Base-by-base conservation (phyloP, 2,888 invertebrate species). In the Junonia oenone region DNA sequence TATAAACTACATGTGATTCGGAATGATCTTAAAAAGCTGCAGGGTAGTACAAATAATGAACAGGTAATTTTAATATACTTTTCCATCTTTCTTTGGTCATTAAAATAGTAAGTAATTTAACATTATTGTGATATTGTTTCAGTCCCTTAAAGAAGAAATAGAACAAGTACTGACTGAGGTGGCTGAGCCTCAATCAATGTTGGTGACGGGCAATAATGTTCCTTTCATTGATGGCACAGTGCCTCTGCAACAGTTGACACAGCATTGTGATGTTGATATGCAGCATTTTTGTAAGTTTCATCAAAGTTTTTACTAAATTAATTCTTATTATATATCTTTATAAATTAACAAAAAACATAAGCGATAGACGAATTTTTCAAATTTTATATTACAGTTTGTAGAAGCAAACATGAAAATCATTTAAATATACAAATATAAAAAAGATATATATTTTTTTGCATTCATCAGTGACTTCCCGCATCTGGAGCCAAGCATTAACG, bases 401-500 rank as follows among this genome's bases (percentile, higher is more conserved):
- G n/a, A n/a, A n/a, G n/a, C n/a, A n/a, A n/a, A n/a, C n/a, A n/a
- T n/a, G n/a, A n/a, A n/a, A n/a, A n/a, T n/a, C n/a, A n/a, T n/a
- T n/a, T n/a, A n/a, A n/a, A n/a, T n/a, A n/a, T n/a, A n/a, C n/a
- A n/a, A n/a, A n/a, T n/a, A n/a, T n/a, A n/a, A n/a, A n/a, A n/a
- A n/a, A n/a, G n/a, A n/a, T n/a, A n/a, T n/a, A n/a, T n/a, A n/a
- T n/a, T n/a, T n/a, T n/a, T n/a, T n/a, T n/a, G n/a, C n/a, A n/a
- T n/a, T n/a, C 65, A 61, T 8, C 76, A 82, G 91, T 90, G 75
- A 74, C 76, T 73, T 91, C 92, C 63, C 92, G 92, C 0, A 92
- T 94, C 62, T 94, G 94, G 94, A 91, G 91, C n/a, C 91, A 91
- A 33, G 93, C 92, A 5, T 75, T 92, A n/a, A 73, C 90, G 11